Evolutionary conservation across 23 tunicate genomes (phyloP).

Genomic region (Halocynthia roretzi): DNA sequence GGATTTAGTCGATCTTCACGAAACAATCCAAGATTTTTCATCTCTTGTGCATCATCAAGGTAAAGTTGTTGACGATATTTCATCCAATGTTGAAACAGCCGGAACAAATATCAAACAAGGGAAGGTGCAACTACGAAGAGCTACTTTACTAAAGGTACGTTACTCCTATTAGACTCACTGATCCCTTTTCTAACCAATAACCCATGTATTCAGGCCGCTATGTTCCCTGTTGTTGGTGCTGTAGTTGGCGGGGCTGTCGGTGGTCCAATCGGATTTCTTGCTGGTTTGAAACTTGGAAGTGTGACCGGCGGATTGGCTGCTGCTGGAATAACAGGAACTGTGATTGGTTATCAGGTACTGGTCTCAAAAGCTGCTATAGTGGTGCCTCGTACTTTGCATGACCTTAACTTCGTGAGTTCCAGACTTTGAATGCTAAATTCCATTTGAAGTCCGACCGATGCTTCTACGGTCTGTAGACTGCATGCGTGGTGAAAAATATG

Average conservation of each 20-base stretch:
- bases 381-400: too few relatives aligned
- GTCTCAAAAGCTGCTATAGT: neutral
- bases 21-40: slow-evolving; percentile 33
- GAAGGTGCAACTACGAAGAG: slow-evolving; percentile 38
- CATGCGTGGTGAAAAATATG: too few relatives aligned
- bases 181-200: neutral
- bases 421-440: too few relatives aligned
- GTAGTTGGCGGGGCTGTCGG: slow-evolving; percentile 79
- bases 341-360: slow-evolving; percentile 70
- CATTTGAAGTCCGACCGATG: too few relatives aligned
- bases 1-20: slow-evolving; percentile 38
- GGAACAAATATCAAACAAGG: slow-evolving; percentile 38
- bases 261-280: slow-evolving; percentile 74
- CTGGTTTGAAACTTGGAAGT: slow-evolving; percentile 68
- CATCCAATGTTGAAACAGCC: slow-evolving; percentile 49
- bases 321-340: slow-evolving; percentile 85
- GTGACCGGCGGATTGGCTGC: slow-evolving; percentile 45
- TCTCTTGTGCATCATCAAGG: slow-evolving; percentile 49
- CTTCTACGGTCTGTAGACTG: too few relatives aligned
- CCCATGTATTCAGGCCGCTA: slow-evolving; percentile 46
- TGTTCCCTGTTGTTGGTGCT: slow-evolving; percentile 85
- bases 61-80: slow-evolving; percentile 40
- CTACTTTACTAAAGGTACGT: slow-evolving; percentile 33
- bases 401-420: too few relatives aligned
- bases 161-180: neutral